phyloP scores from a whole-genome alignment of 2,888 invertebrate species.

The Rutpela maculata region DNA sequence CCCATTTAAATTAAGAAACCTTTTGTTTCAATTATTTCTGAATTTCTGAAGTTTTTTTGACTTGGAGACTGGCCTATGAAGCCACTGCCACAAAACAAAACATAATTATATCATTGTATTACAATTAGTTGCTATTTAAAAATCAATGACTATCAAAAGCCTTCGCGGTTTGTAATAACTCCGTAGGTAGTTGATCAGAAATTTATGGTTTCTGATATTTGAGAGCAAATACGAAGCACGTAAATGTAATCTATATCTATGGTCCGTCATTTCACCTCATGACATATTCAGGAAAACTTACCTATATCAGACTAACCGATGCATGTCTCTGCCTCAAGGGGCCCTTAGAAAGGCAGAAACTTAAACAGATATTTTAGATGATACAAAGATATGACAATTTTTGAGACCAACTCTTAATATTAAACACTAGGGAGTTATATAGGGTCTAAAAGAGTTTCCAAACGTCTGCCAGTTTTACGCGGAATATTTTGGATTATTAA shows the following conservation, averaged over 20 bases:
- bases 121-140: too few relatives aligned
- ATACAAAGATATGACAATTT: slow-evolving; percentile 56
- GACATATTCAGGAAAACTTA: slow-evolving; percentile 69
- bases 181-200: background rate
- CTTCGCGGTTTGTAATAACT: background rate
- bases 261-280: slow-evolving; percentile 67
- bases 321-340: slow-evolving; percentile 41
- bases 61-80: too few relatives aligned
- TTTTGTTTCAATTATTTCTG: too few relatives aligned
- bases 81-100: too few relatives aligned
- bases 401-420: slow-evolving; percentile 30
- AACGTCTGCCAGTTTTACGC: slow-evolving; percentile 22
- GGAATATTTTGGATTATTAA: slow-evolving; percentile 38
- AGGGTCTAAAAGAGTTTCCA: slow-evolving; percentile 25
- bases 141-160: too few relatives aligned
- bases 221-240: slow-evolving; percentile 35
- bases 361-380: slow-evolving; percentile 50
- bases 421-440: slow-evolving; percentile 29
- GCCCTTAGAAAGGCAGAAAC: slow-evolving; percentile 39
- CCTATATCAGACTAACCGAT: slow-evolving; percentile 62
- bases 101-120: too few relatives aligned
- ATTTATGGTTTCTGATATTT: slow-evolving; percentile 20
- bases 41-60: too few relatives aligned
- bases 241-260: slow-evolving; percentile 42
- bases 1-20: too few relatives aligned